A percentile compares a stretch with the other conserved stretches of the same genome.
Conservation (phyloP, 2,113 vertebrate genomes). For the Heterochromis multidens region DNA sequence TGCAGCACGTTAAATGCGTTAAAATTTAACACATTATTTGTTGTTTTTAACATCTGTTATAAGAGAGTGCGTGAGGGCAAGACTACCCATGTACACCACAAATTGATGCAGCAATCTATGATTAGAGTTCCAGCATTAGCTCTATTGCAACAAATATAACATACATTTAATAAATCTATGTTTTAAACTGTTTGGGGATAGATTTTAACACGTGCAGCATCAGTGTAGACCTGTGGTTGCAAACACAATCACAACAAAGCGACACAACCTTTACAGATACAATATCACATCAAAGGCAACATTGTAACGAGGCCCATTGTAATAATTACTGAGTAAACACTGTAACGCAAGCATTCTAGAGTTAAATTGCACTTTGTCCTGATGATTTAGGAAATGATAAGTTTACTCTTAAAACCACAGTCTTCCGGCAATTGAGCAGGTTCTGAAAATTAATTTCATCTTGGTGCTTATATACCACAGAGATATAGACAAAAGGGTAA, state of each 20-base stretch:
- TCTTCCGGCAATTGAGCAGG: neutral
- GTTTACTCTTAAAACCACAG: neutral
- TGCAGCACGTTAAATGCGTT: too few relatives aligned
- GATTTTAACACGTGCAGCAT: neutral
- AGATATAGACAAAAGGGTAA: neutral
- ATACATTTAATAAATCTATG: accelerated
- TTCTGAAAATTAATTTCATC: neutral
- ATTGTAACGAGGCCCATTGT: neutral
- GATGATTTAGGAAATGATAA: neutral
- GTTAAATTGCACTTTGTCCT: neutral
- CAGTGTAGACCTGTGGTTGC: neutral
- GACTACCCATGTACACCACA: neutral
- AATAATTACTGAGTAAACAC: neutral
- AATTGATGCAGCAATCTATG: too few relatives aligned
- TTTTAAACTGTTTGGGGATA: neutral
- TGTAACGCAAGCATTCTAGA: neutral
- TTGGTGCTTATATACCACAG: neutral
- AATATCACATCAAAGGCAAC: neutral
- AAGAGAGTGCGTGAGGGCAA: too few relatives aligned
- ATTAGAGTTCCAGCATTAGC: neutral
- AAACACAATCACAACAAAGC: neutral
- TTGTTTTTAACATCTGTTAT: too few relatives aligned
- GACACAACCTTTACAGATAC: neutral
- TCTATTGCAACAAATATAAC: neutral
- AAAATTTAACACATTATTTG: too few relatives aligned